Evolutionary conservation across 2,113 vertebrate species (phyloP), one percentile per base, ranked within the genome.

Genomic region (Myiagra hebetior): DNA sequence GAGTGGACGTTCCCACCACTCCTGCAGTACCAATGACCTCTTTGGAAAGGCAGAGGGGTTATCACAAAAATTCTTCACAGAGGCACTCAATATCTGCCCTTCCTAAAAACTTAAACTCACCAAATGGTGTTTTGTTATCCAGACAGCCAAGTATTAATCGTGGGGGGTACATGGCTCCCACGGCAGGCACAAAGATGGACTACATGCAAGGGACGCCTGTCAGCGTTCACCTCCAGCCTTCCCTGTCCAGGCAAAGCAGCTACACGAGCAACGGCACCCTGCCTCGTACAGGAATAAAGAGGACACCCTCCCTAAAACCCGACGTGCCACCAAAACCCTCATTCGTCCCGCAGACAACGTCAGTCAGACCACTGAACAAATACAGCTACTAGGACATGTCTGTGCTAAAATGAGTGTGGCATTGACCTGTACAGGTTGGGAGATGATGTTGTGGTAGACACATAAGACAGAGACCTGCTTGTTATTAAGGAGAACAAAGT

Each of bases 281-380:
- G 81, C 99, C 99, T 84, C 99, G 99, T 85, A 99, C 99, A 75
- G 99, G 99, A 83, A 89, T 99, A 96, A 99, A 99, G 99, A 98
- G 99, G 98, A 99, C 99, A 96, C 98, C 99, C 74, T 99, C 99
- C 80, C 97, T 99, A 98, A 99, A 99, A 98, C 99, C 99, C 2
- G 99, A 99, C 3, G 99, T 99, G 97, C 99, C 99, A 94, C 99
- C 99, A 95, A 99, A 99, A 98, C 99, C 99, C 89, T 99, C 99
- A 15, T 99, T 99, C 62, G 98, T 98, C 89, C 99, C 99, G 96
- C 99, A 99, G 91, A 99, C 99, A 65, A 97, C 99, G 20, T 98
- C 99, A 81, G 99, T 99, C 98, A 99, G 99, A 98, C 98, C 99
- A 89, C 98, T 99, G 95, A 99, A 99, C 97, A 99, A 99, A 97